These are phyloP conservation scores for Sorex fumeus DNA, from an alignment of 2,113 vertebrate genomes.

Conservation along the genomic window DNA sequence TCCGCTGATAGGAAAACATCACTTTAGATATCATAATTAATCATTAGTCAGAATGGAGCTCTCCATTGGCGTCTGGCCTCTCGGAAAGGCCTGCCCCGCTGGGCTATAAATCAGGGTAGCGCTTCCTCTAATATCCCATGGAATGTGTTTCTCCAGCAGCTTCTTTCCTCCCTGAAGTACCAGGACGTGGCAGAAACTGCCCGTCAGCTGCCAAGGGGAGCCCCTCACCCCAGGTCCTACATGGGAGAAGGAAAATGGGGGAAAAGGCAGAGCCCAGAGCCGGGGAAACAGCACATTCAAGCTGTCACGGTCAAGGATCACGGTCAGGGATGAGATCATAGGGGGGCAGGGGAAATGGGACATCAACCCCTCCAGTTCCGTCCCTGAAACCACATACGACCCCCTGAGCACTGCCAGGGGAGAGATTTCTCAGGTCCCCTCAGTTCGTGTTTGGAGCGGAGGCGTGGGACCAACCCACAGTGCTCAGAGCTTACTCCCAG, in stretches of 20 bases:
- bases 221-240: neutral
- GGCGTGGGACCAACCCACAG: too few relatives aligned
- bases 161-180: slow-evolving; percentile 69
- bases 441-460: too few relatives aligned
- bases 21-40: slow-evolving; percentile 88
- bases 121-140: slow-evolving; percentile 81
- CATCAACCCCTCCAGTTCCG: neutral
- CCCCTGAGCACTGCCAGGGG: too few relatives aligned
- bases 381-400: too few relatives aligned
- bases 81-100: slow-evolving; percentile 71
- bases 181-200: slow-evolving; percentile 70
- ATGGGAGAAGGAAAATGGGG: neutral
- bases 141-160: slow-evolving; percentile 74
- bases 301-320: too few relatives aligned
- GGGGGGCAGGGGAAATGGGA: too few relatives aligned
- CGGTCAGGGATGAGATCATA: too few relatives aligned
- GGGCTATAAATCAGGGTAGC: slow-evolving; percentile 86
- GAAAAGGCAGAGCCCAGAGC: neutral
- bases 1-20: slow-evolving; percentile 87
- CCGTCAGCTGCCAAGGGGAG: accelerated
- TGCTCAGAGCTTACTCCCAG: too few relatives aligned
- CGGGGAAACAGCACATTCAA: neutral
- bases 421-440: too few relatives aligned
- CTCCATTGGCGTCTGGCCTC: slow-evolving; percentile 71
- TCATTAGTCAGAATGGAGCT: slow-evolving; percentile 85